Evolutionary conservation across 92 coral and sea anemone genomes (phyloP).

Genomic region (Epizoanthus rinbou): DNA sequence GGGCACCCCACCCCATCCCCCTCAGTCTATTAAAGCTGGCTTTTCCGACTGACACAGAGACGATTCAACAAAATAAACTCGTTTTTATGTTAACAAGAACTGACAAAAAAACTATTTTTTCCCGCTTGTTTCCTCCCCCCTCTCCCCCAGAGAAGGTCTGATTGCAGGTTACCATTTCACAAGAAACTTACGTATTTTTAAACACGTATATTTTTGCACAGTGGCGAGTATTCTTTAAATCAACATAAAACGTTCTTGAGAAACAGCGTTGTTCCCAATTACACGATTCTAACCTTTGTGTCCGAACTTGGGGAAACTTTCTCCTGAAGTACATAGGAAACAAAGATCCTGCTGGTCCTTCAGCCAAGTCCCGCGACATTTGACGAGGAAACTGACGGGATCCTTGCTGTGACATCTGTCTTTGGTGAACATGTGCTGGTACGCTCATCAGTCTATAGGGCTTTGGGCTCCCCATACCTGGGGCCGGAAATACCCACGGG

Average conservation of each 20-base stretch:
- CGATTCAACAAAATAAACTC: no score
- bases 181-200: no score
- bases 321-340: slow-evolving; percentile 19
- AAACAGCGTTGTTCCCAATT: no score
- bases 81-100: no score
- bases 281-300: slow-evolving; percentile 8
- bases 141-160: no score
- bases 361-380: slow-evolving; percentile 13
- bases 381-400: slow-evolving; percentile 35
- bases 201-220: neutral
- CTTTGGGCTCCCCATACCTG: slow-evolving; percentile 55
- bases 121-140: no score
- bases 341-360: neutral
- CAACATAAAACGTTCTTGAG: neutral
- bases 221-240: neutral
- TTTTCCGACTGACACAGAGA: no score
- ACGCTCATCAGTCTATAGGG: slow-evolving; percentile 76
- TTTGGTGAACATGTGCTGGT: slow-evolving; percentile 75
- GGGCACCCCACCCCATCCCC: no score
- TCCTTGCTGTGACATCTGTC: slow-evolving; percentile 36
- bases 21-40: no score
- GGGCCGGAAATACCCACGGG: slow-evolving; percentile 41
- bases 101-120: no score
- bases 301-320: slow-evolving; percentile 48
- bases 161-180: no score